Conservation (phyloP, 2,888 invertebrate genomes). For the Drosophila quinaria region DNA sequence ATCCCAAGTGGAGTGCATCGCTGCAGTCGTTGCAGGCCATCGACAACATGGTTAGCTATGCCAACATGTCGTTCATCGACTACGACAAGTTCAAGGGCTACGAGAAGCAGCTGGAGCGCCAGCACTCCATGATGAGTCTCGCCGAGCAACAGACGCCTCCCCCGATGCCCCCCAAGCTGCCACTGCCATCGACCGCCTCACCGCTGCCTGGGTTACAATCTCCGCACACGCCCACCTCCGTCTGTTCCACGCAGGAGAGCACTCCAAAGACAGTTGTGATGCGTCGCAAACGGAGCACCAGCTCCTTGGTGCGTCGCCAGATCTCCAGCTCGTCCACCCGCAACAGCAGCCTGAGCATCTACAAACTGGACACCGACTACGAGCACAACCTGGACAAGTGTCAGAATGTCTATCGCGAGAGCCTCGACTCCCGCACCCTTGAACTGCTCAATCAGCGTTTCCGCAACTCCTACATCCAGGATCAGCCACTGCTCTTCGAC, state of each 20-base stretch:
- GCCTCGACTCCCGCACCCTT: constrained; percentile 84
- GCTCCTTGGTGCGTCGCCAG: constrained; percentile 54
- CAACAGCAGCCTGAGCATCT: constrained; percentile 66
- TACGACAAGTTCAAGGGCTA: constrained; percentile 87
- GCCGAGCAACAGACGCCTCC: constrained; percentile 57
- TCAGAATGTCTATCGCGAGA: constrained; percentile 85
- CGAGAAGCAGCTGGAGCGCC: constrained; percentile 84
- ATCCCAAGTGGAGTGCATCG: constrained; percentile 87
- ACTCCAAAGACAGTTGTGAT: constrained; percentile 74
- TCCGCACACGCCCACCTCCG: constrained; percentile 34
- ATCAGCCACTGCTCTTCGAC: constrained; percentile 76
- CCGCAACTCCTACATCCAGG: constrained; percentile 82
- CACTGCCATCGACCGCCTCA: constrained; percentile 40
- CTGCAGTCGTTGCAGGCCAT: constrained; percentile 87
- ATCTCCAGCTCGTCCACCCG: constrained; percentile 50
- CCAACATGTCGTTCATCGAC: constrained; percentile 87
- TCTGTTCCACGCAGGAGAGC: constrained; percentile 40
- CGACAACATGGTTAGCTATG: constrained; percentile 87
- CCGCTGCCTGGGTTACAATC: constrained; percentile 25
- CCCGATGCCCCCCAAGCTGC: constrained; percentile 30
- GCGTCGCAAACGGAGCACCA: constrained; percentile 68
- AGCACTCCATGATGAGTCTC: constrained; percentile 81
- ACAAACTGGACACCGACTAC: constrained; percentile 79
- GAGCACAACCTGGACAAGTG: constrained; percentile 84
- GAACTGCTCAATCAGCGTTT: constrained; percentile 83